Evolutionary conservation across 1,140 invertebrate genomes (phyloP).

Genomic region (Listronotus oregonensis): DNA sequence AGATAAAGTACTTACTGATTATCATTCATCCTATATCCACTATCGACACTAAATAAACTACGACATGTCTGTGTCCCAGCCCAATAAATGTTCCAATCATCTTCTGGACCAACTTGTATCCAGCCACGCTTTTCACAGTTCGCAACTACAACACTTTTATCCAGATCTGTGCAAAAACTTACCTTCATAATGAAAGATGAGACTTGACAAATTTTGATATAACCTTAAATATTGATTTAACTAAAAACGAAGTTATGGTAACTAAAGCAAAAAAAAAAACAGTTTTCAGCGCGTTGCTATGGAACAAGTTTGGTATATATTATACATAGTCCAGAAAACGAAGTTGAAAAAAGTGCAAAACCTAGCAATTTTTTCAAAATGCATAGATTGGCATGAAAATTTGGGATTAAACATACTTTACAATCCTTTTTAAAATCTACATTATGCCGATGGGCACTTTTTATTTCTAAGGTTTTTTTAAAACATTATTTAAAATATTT

Average conservation of each 20-base stretch:
- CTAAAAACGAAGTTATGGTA: background rate
- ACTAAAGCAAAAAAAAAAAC: background rate
- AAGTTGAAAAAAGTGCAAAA: too few species aligned
- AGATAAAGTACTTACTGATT: conserved; percentile 73
- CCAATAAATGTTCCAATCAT: conserved; percentile 98
- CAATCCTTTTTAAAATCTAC: too few species aligned
- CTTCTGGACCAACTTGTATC: conserved; percentile 87
- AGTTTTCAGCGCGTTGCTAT: too few species aligned
- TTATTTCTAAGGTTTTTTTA: too few species aligned
- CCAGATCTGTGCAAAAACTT: conserved; percentile 88
- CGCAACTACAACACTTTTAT: conserved; percentile 92
- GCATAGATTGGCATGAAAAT: too few species aligned
- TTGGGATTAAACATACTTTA: too few species aligned
- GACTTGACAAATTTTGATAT: conserved; percentile 27
- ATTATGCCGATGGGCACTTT: too few species aligned
- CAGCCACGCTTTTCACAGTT: conserved; percentile 94
- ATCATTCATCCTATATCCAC: conserved; percentile 88
- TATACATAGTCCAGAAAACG: too few species aligned
- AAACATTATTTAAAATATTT: too few species aligned
- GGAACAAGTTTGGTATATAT: too few species aligned
- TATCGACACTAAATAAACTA: conserved; percentile 90
- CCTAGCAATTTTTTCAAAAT: too few species aligned
- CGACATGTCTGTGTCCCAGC: conserved; percentile 87
- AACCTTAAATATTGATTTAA: conserved; percentile 28
- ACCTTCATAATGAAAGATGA: conserved; percentile 61